Base-by-base conservation (phyloP, 2,113 vertebrate genomes). In the Paramisgurnus dabryanus region DNA sequence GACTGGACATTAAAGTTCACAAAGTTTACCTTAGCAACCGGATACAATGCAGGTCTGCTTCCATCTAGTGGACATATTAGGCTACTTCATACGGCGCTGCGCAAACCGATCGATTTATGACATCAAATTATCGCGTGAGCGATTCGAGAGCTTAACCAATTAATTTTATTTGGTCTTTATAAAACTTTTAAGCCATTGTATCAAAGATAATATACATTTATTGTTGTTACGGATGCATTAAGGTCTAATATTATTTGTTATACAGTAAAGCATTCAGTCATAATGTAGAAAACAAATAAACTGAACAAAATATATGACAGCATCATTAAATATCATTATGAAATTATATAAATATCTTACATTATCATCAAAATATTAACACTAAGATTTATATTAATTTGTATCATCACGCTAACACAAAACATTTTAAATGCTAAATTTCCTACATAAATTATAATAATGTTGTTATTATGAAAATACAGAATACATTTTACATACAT, bases 21-120 rank as follows among this genome's bases (percentile, higher is more conserved):
- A 41, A 15, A 40, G 27, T 50, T 64, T 74, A 39, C 58, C 74
- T 84, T 86, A 53, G 80, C 58, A 86, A 86, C 85, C 58, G 17
- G 43, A 83, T 58, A 39, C 49, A 17, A 22, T 41, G 39, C 13
- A 67, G 18, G 47, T 68, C 6, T 79, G 47, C 58, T 60, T 70
- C 83, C 85, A 79, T 79, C 85, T 72, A 57, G 65, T 57, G 83
- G 67, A 13, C n/a, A 57, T 18, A 17, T 6, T 43, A 5, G 43
- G n/a, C 9, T 1, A 34, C 27, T 34, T 34, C 3, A 55, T 27
- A 7, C 13, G 47, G 13, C 4, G 7, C 9, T 4, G 7, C 17
- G 8, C 27, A 34, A 3, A 2, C 27, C 27, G 27, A 34, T 34
- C 27, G 27, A 3, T 0, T 34, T 34, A 34, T 34, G 27, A 34